Conservation (phyloP, 35 echinoderm and acorn worm genomes). For the Apostichopus parvimensis region DNA sequence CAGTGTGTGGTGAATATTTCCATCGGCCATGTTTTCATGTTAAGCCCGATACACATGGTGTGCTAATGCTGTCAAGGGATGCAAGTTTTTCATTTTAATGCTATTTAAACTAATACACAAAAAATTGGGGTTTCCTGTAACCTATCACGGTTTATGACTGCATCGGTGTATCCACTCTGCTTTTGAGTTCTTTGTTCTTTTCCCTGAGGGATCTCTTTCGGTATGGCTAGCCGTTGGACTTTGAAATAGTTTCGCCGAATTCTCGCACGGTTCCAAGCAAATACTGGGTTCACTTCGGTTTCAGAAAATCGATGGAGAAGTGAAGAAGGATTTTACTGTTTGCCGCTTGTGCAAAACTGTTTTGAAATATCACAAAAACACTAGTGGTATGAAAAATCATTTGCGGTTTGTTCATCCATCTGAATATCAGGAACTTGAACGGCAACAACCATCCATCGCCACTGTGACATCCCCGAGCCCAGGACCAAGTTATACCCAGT, state of each 20-base stretch:
- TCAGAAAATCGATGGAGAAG: not conserved
- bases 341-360: conserved; percentile 24
- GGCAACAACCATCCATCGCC: not conserved
- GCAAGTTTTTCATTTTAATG: not conserved
- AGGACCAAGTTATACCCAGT: not conserved
- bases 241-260: conserved; percentile 9
- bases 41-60: not conserved
- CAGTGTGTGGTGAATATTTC: not conserved
- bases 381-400: conserved; percentile 30
- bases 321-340: conserved; percentile 7
- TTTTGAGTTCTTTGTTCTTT: conserved; percentile 13
- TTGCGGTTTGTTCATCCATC: conserved; percentile 15
- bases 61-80: too few species aligned
- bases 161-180: not conserved
- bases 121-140: conserved; percentile 11
- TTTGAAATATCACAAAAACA: conserved; percentile 19
- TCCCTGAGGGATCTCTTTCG: not conserved
- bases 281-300: not conserved
- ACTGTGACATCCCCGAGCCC: not conserved
- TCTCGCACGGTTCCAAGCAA: not conserved
- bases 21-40: not conserved
- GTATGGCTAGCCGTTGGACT: not conserved
- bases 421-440: not conserved
- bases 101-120: not conserved
- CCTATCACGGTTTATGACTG: not conserved